Conservation (phyloP, 2,888 invertebrate genomes). For the Scaptomyza tumidula region DNA sequence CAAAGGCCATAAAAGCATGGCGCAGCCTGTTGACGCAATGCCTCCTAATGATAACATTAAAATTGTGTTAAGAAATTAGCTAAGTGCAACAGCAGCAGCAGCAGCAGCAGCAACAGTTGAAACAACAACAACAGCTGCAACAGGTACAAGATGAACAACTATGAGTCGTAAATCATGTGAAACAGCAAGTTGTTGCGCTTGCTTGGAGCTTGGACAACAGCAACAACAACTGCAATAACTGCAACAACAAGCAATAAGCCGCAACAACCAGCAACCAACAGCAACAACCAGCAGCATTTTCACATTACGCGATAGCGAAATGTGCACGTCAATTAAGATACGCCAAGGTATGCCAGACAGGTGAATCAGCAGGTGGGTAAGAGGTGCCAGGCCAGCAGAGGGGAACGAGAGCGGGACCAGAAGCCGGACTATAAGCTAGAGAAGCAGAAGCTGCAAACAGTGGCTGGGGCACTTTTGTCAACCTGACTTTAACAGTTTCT, state of each 20-base stretch:
- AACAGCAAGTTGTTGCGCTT: conserved; percentile 48
- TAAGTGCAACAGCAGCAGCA: conserved; percentile 45
- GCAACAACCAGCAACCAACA: conserved; percentile 24
- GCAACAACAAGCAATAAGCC: conserved; percentile 6
- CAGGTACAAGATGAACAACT: conserved; percentile 43
- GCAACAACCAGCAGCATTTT: conserved; percentile 66
- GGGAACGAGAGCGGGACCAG: not conserved
- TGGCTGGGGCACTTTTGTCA: conserved; percentile 75
- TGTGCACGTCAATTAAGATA: conserved; percentile 81
- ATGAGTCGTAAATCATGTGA: conserved; percentile 71
- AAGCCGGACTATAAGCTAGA: not conserved
- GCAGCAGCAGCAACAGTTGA: conserved; percentile 13
- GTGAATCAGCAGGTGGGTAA: conserved; percentile 64
- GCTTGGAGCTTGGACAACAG: conserved; percentile 40
- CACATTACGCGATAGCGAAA: conserved; percentile 80
- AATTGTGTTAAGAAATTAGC: conserved; percentile 80
- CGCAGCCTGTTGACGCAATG: conserved; percentile 61
- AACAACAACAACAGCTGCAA: conserved; percentile 8
- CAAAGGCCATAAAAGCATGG: conserved; percentile 55
- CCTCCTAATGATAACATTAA: conserved; percentile 77
- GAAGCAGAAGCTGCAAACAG: conserved; percentile 40
- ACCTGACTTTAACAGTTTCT: conserved; percentile 79
- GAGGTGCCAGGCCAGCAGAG: conserved; percentile 16
- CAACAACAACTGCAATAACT: conserved; percentile 18
- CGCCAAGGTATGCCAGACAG: conserved; percentile 76